A percentile compares a stretch with the other conserved stretches of the same genome.
Conservation (phyloP, 2,113 vertebrate genomes). For the Caranx ignobilis region DNA sequence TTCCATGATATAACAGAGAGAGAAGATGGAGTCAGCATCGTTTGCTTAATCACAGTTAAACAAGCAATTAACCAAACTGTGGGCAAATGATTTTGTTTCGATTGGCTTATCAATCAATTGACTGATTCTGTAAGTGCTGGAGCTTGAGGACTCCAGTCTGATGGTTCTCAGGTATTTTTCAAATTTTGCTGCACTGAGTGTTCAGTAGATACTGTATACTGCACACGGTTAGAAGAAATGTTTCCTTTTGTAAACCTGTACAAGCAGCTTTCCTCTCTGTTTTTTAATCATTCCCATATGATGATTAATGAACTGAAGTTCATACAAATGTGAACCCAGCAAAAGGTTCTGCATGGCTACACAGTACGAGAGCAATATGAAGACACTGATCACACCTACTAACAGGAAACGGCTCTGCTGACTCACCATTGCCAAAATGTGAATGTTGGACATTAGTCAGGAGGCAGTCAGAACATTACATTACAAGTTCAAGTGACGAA, state of each 20-base stretch:
- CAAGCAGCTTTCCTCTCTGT: neutral
- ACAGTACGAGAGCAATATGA: neutral
- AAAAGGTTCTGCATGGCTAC: neutral
- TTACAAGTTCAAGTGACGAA: conserved; percentile 51
- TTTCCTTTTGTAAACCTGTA: neutral
- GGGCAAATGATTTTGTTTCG: neutral
- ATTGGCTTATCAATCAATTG: neutral
- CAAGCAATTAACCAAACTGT: no score
- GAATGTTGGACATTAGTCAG: conserved; percentile 34
- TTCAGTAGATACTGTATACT: neutral
- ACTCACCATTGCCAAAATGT: conserved; percentile 18
- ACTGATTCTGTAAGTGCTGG: neutral
- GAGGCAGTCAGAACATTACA: conserved; percentile 18
- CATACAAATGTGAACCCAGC: neutral
- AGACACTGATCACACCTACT: conserved; percentile 16
- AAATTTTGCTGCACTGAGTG: neutral
- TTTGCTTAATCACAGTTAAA: neutral
- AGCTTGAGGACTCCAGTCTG: neutral
- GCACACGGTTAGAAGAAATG: neutral
- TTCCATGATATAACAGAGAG: neutral
- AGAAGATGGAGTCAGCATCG: neutral
- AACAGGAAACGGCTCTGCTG: conserved; percentile 23
- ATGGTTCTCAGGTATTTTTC: neutral
- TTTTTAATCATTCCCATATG: neutral
- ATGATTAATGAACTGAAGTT: neutral